Evolutionary conservation across 2,888 invertebrate species (phyloP).

Genomic region (Melipona beecheii): DNA sequence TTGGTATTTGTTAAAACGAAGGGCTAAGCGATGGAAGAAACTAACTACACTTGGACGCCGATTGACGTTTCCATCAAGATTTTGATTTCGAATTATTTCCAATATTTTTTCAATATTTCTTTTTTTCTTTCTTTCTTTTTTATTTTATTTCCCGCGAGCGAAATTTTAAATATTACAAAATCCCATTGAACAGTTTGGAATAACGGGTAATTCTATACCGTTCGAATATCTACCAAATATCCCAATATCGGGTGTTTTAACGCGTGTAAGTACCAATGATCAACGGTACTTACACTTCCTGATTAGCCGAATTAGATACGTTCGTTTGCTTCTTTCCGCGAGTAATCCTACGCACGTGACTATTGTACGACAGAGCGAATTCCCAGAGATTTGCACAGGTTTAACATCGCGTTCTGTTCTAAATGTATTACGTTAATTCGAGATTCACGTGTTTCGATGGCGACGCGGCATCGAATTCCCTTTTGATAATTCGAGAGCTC

Average conservation of each 20-base stretch:
- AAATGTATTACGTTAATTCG: background rate
- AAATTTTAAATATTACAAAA: too few relatives aligned
- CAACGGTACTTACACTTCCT: background rate
- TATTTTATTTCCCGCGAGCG: too few relatives aligned
- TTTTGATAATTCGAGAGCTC: background rate
- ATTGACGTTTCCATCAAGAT: too few relatives aligned
- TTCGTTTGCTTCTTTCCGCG: background rate
- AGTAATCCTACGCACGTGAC: background rate
- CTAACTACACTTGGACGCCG: too few relatives aligned
- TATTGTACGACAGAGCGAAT: background rate
- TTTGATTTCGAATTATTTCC: too few relatives aligned
- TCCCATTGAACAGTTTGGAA: background rate
- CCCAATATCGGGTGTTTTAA: constrained; percentile 16
- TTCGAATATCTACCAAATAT: constrained; percentile 9
- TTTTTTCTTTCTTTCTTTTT: too few relatives aligned
- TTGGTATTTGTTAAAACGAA: too few relatives aligned
- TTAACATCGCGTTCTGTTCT: background rate
- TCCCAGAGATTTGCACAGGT: background rate
- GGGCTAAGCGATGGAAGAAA: too few relatives aligned
- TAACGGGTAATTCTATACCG: constrained; percentile 2
- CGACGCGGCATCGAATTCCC: background rate
- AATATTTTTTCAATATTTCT: too few relatives aligned
- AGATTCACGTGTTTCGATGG: too few relatives aligned
- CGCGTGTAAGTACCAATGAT: background rate
- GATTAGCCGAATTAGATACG: background rate